Base-by-base conservation (phyloP, 2,797 vertebrate genomes). In the Saxicola maurus region DNA sequence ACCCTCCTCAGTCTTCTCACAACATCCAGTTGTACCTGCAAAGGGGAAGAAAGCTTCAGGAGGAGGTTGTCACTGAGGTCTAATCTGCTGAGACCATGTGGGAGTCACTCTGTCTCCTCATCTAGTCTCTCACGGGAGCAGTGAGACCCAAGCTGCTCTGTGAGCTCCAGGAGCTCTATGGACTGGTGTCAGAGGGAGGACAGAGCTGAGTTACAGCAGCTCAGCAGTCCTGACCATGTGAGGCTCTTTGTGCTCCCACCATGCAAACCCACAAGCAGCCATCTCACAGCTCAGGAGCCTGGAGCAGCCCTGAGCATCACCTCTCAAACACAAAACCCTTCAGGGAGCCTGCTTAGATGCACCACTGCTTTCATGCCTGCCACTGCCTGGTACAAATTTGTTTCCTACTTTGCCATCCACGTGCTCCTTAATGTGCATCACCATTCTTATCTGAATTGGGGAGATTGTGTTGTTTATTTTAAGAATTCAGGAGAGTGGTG, bases 281-380 rank as follows among this genome's bases (percentile, higher is more conserved):
- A 42, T 30, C 83, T 82, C 60, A 30, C 45, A 60, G 76, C 68
- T 61, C 65, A 37, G 56, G 64, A 77, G 49, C n/a, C 68, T 74
- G 48, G 19, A 46, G 66, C 71, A 66, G 16, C 43, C 35, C 49
- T 46, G n/a, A 11, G 64, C 59, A 84, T 42, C 60, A 57, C 9
- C 18, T 13, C 38, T 43, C 38, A 40, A 59, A 15, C 14, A 28
- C 20, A 51, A 43, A 68, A 33, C 4, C 1, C 33, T 30, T 38
- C 28, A 46, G 53, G 3, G 25, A 72, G 11, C 27, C 4, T n/a
- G 49, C 61, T 46, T 38, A 60, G n/a, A 27, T n/a, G 27, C 68
- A 71, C 35, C 1, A 2, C 57, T 42, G 0, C 6, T 67, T 45
- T 28, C 15, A 3, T 10, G 10, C n/a, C 61, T 80, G 25, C 23